Percentiles rank a stretch among this genome's conserved stretches.
Conservation (phyloP, 2,888 invertebrate species). For the Rotaria macrura region DNA sequence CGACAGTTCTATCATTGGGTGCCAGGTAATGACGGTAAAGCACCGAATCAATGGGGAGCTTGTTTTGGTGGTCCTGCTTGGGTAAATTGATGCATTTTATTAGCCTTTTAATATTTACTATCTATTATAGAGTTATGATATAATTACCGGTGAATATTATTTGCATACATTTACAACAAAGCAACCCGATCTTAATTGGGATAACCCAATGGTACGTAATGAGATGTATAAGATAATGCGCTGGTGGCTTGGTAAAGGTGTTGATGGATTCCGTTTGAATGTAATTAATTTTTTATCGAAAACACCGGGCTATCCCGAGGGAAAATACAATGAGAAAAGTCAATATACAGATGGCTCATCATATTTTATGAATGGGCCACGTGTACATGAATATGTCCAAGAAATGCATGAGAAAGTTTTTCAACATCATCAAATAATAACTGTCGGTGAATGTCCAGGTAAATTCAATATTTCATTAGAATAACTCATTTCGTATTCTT, state of each 20-base stretch:
- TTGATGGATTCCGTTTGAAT: constrained; percentile 22
- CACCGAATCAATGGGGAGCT: constrained; percentile 44
- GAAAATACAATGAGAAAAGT: not conserved
- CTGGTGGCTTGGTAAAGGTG: constrained; percentile 62
- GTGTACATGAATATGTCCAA: not conserved
- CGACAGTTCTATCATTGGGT: constrained; percentile 70
- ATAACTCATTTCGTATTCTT: not conserved
- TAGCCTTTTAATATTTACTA: not conserved
- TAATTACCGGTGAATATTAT: constrained; percentile 63
- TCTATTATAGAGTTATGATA: constrained; percentile 64
- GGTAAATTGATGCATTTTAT: not conserved
- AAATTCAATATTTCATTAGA: not conserved
- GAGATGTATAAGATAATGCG: constrained; percentile 56
- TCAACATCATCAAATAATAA: not conserved
- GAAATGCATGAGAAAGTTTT: not conserved
- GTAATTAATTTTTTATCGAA: constrained; percentile 14
- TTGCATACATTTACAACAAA: constrained; percentile 63
- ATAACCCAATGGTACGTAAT: constrained; percentile 54
- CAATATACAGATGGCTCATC: constrained; percentile 11
- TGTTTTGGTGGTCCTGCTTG: constrained; percentile 20
- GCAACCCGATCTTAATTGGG: constrained; percentile 73
- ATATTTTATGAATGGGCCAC: not conserved
- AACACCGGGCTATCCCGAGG: not conserved
- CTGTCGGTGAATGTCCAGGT: not conserved
- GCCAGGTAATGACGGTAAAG: constrained; percentile 48